A percentile compares a stretch with the other conserved stretches of the same genome.
Evolutionary conservation across 2,113 vertebrate genomes (phyloP).

Genomic region (Rhagologus leucostigma): DNA sequence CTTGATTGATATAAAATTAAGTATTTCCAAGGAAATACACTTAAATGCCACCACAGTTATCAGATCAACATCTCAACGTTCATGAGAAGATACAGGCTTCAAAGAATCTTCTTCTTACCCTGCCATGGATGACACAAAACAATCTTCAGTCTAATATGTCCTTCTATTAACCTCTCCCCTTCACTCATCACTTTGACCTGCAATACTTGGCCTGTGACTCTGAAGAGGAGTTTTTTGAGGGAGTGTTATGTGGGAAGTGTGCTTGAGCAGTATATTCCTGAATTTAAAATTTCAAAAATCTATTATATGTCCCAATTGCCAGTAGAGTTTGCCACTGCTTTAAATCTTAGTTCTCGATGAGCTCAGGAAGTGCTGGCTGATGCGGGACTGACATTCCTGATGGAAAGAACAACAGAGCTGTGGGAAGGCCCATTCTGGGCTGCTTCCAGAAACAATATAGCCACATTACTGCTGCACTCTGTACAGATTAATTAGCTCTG

Average conservation of each 20-base stretch:
- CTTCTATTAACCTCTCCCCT: neutral
- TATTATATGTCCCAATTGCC: neutral
- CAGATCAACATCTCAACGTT: neutral
- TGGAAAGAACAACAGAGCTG: neutral
- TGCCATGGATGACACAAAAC: neutral
- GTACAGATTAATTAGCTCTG: slow-evolving; percentile 11
- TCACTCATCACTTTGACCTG: neutral
- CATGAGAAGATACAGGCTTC: neutral
- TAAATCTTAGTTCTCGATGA: neutral
- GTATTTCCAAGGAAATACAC: neutral
- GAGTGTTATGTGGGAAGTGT: neutral
- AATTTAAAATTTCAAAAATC: neutral
- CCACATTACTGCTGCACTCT: neutral
- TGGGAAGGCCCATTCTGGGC: neutral
- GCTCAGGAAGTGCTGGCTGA: neutral
- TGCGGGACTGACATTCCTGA: neutral
- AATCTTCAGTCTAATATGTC: neutral
- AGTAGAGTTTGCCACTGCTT: neutral
- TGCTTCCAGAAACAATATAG: slow-evolving; percentile 15
- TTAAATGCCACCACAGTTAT: neutral
- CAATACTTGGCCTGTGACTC: neutral
- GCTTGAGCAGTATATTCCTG: neutral
- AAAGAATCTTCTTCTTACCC: neutral
- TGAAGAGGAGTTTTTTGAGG: neutral
- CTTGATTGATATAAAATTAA: neutral